Base-by-base conservation (phyloP, 2,888 invertebrate genomes). In the Meiosimyza decipiens region DNA sequence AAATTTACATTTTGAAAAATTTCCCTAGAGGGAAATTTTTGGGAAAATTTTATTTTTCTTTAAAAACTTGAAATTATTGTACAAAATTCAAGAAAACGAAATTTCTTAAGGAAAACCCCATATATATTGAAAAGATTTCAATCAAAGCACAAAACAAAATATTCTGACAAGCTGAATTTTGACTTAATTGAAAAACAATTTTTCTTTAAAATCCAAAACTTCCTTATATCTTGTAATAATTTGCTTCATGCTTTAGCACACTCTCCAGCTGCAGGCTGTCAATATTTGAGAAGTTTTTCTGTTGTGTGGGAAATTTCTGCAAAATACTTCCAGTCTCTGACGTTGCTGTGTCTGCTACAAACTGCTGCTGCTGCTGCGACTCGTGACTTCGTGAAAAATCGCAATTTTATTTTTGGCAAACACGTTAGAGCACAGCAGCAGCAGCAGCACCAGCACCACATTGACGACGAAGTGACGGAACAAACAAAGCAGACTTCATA, bases 381-480 rank as follows among this genome's bases (percentile, higher is more conserved):
- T 51, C 57, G 33, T 51, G 60, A 22, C 60, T 62, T 63, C 40
- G 63, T 70, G 70, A 72, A 73, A 76, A 77, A 74, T 60, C 70
- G 71, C 40, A 67, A 71, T 71, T 71, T 72, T 76, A 75, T 75
- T 79, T 76, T 78, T 73, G 75, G 75, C 76, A 74, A 78, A 74
- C 76, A 78, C 77, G 77, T 78, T 76, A 75, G 76, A 78, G 76
- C 77, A 76, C 74, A 78, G 75, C 74, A 72, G 67, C 63, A 72
- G 67, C 63, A 60, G 33, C 18, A 49, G 49, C 69, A 69, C 60
- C 12, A 28, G 51, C 52, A 69, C 51, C n/a, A 74, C 77, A 76
- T 63, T 64, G 71, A 75, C 72, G 73, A 76, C 51, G 16, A 70
- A 70, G 57, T 54, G 57, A 59, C 69, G 59, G 51, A 69, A 66